Evolutionary conservation across 1,140 invertebrate genomes (phyloP), one percentile per base, ranked within the genome.

Genomic region (Conopomorpha cramerella): DNA sequence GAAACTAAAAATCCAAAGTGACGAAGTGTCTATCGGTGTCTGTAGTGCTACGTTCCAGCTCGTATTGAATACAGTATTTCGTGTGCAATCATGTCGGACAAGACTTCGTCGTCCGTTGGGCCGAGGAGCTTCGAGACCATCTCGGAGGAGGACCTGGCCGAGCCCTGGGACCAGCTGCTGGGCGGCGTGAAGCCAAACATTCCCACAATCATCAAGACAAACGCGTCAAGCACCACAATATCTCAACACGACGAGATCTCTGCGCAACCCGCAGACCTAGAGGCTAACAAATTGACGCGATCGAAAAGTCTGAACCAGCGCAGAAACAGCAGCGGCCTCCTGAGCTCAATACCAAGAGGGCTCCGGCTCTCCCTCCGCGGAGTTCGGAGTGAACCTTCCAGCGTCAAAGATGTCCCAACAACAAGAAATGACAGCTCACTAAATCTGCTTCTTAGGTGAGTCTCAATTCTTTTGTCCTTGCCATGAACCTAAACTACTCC

Each of bases 1-100:
- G 67, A 68, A 76, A 72, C 67, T 76, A 72, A 72, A 68, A 76
- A 76, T 56, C 71, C 71, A 59, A 72, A 76, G 71, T 76, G 71
- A 76, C 67, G 56, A 68, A 68, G 67, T 70, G 59, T 45, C 47
- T 54, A 47, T 58, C 53, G 60, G 61, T 65, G 64, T 76, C 65
- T 58, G 65, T 70, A 49, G 39, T 58, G 58, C 57, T 67, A 53
- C 65, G 67, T 72, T 72, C 65, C 66, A 49, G 58, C 3, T 30
- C 44, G 45, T 41, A 35, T 30, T 35, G 29, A 34, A 42, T 45
- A 34, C 30, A 41, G 39, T n/a, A n/a, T n/a, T n/a, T n/a, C n/a
- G n/a, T n/a, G n/a, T n/a, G n/a, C n/a, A n/a, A n/a, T n/a, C 25
- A 76, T 76, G 70, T 76, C 70, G 26, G 70, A 76, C 46, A 76